A percentile compares a stretch with the other conserved stretches of the same genome.
These are phyloP conservation scores for Pimpla rufipes DNA, from an alignment of 2,888 invertebrate species.

Conservation along the genomic window DNA sequence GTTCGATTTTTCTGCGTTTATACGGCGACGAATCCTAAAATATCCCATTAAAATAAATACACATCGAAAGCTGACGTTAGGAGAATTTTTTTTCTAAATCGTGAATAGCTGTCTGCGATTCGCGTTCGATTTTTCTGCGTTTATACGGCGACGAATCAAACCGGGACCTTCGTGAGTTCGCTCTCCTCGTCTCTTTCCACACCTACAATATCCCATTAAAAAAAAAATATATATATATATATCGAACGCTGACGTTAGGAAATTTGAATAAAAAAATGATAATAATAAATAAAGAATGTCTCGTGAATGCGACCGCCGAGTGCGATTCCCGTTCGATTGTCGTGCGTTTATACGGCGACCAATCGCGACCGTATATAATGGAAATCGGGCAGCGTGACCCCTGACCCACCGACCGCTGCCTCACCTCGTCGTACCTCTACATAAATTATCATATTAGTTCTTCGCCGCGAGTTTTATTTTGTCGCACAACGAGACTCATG, in stretches of 20 bases:
- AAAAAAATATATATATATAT: no score
- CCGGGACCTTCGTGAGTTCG: slow-evolving; percentile 59
- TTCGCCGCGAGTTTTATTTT: slow-evolving; percentile 58
- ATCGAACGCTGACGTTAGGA: neutral
- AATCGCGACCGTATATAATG: slow-evolving; percentile 77
- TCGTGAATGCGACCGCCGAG: neutral
- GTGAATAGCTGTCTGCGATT: no score
- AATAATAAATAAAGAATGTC: neutral
- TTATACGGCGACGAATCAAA: no score
- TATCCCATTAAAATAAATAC: neutral
- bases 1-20: no score
- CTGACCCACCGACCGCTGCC: slow-evolving; percentile 78
- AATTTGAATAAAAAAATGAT: neutral
- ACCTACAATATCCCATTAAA: slow-evolving; percentile 1
- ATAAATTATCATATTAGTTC: slow-evolving; percentile 82
- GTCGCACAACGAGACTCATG: slow-evolving; percentile 8
- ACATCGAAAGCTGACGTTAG: neutral
- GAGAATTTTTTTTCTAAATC: no score
- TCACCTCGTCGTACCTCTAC: slow-evolving; percentile 79
- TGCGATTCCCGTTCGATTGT: slow-evolving; percentile 42
- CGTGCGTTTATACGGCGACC: slow-evolving; percentile 52
- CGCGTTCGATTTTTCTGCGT: no score
- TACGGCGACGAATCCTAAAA: no score
- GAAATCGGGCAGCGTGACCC: slow-evolving; percentile 77
- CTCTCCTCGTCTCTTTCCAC: slow-evolving; percentile 37